These are phyloP conservation scores for Dolichoris vasculosae DNA, from an alignment of 1,140 invertebrate species.

Conservation along the genomic window DNA sequence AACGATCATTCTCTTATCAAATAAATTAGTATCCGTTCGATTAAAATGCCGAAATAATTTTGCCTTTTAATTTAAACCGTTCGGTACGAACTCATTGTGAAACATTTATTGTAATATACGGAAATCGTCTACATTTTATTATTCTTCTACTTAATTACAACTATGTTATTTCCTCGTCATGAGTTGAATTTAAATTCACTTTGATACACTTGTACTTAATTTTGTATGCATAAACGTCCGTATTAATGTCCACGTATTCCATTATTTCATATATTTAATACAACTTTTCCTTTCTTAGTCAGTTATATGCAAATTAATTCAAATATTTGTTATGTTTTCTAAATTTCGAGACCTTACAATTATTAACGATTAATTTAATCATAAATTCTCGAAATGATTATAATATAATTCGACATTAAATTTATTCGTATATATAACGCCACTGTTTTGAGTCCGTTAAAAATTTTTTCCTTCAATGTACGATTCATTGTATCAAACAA, in stretches of 20 bases:
- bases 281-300: background rate
- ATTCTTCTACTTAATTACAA: constrained; percentile 24
- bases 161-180: constrained; percentile 7
- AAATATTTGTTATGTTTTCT: background rate
- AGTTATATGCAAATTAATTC: background rate
- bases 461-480: background rate
- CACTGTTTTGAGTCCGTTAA: constrained; percentile 5
- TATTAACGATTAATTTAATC: background rate
- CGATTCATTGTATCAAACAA: constrained; percentile 41
- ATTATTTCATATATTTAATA: background rate
- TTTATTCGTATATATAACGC: background rate
- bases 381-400: background rate
- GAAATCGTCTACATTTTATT: constrained; percentile 37
- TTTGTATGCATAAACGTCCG: constrained; percentile 12
- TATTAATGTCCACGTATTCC: background rate
- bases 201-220: constrained; percentile 35
- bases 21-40: too few relatives aligned
- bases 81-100: too few relatives aligned
- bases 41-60: too few relatives aligned
- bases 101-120: background rate
- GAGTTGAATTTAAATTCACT: constrained; percentile 14
- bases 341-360: background rate
- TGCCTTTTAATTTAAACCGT: too few relatives aligned
- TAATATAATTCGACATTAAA: background rate
- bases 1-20: too few relatives aligned